These are phyloP conservation scores for Parotocinclus haroldoi DNA, from an alignment of 2,797 vertebrate species.

Conservation along the genomic window DNA sequence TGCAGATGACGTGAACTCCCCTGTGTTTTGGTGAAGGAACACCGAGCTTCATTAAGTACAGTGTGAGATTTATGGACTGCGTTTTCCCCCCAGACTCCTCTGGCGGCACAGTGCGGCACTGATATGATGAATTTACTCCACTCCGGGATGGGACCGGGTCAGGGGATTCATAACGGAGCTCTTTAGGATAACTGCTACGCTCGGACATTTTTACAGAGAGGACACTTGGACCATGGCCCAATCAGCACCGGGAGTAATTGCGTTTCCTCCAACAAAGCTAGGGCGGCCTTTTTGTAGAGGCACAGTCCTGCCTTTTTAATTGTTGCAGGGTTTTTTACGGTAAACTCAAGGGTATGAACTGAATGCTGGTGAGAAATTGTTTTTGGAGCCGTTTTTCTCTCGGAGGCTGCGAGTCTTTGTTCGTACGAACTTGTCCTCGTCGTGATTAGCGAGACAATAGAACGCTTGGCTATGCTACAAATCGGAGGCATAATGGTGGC, in stretches of 20 bases:
- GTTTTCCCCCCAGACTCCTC: conserved; percentile 66
- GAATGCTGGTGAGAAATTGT: conserved; percentile 20
- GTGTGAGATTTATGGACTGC: conserved; percentile 75
- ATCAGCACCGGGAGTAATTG: conserved; percentile 69
- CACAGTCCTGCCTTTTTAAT: conserved; percentile 7
- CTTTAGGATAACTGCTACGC: conserved; percentile 77
- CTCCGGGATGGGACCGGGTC: conserved; percentile 75
- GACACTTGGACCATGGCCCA: conserved; percentile 71
- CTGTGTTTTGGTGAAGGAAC: conserved; percentile 46
- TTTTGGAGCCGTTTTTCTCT: conserved; percentile 1
- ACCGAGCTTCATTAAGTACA: conserved; percentile 73
- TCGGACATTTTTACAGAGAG: conserved; percentile 72
- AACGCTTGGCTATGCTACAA: conserved; percentile 33
- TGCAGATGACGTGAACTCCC: conserved; percentile 65
- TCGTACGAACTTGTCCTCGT: conserved; percentile 33
- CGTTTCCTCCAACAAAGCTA: conserved; percentile 66
- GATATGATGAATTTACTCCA: conserved; percentile 74
- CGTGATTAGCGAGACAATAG: conserved; percentile 47
- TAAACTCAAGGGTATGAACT: conserved; percentile 15
- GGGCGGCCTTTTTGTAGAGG: conserved; percentile 33
- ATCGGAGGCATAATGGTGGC: conserved; percentile 38
- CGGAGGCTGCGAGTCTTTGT: conserved; percentile 27
- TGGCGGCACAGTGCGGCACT: conserved; percentile 55
- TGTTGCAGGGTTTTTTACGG: conserved; percentile 15
- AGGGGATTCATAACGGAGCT: conserved; percentile 73